Conservation (phyloP, 2,113 vertebrate genomes). For the Forbesichthys papilliferus region DNA sequence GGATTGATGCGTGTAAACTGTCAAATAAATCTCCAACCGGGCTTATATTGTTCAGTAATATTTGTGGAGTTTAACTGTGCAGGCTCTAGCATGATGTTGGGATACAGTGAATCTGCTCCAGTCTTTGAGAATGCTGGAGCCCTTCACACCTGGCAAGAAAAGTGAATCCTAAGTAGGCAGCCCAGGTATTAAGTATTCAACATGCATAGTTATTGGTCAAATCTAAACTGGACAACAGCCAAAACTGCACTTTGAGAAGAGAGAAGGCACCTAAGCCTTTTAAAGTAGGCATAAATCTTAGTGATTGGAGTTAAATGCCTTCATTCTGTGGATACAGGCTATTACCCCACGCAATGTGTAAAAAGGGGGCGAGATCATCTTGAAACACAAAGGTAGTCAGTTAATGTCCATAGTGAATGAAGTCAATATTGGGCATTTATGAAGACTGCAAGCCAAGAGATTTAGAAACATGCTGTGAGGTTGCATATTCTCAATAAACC, state of each 20-base stretch:
- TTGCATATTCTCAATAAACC: constrained; percentile 30
- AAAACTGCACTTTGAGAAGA: constrained; percentile 74
- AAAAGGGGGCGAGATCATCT: constrained; percentile 66
- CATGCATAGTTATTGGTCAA: constrained; percentile 58
- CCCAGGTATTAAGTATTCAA: constrained; percentile 71
- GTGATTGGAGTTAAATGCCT: constrained; percentile 75
- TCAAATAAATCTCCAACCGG: constrained; percentile 19
- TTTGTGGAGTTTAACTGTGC: constrained; percentile 44
- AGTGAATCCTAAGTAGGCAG: constrained; percentile 60
- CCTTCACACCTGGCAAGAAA: constrained; percentile 45
- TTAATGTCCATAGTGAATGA: constrained; percentile 68
- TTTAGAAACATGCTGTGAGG: constrained; percentile 36
- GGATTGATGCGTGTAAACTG: constrained; percentile 25
- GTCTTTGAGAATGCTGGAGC: constrained; percentile 40
- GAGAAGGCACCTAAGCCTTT: constrained; percentile 75
- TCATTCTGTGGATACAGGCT: constrained; percentile 66
- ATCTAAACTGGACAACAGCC: constrained; percentile 67
- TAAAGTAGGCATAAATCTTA: constrained; percentile 71
- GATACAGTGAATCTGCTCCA: constrained; percentile 41
- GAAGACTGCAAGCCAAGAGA: constrained; percentile 35
- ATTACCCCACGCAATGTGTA: constrained; percentile 65
- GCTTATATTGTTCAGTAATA: constrained; percentile 2
- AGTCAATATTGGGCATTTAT: constrained; percentile 60
- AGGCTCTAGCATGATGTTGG: constrained; percentile 37
- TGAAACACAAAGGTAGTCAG: constrained; percentile 60